Evolutionary conservation across 2,888 invertebrate species (phyloP).

Genomic region (Chorisops tibialis): DNA sequence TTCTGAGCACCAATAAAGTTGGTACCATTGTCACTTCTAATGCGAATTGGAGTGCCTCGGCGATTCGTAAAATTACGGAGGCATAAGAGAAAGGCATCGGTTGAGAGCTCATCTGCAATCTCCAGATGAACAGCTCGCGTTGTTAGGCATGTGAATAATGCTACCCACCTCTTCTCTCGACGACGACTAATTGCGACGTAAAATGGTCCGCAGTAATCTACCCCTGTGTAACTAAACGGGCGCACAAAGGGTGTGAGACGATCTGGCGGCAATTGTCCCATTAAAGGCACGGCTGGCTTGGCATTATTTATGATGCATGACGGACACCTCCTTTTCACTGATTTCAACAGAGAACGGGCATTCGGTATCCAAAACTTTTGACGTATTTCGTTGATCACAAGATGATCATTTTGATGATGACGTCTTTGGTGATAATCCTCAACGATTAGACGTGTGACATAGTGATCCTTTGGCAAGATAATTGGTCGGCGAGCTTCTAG

Average conservation of each 20-base stretch:
- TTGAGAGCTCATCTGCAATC: slow-evolving; percentile 31
- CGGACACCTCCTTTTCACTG: neutral
- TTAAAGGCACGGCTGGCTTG: neutral
- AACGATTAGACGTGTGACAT: too few species aligned
- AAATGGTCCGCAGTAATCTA: slow-evolving; percentile 36
- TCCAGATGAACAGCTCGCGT: slow-evolving; percentile 30
- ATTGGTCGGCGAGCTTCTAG: too few species aligned
- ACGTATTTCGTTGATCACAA: too few species aligned
- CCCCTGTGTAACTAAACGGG: slow-evolving; percentile 35
- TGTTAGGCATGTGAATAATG: slow-evolving; percentile 32
- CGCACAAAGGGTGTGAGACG: slow-evolving; percentile 30
- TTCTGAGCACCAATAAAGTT: slow-evolving; percentile 30
- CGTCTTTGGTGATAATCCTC: too few species aligned
- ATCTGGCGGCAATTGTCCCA: slow-evolving; percentile 25
- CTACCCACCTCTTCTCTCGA: slow-evolving; percentile 33
- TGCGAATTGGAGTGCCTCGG: slow-evolving; percentile 28
- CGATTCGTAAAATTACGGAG: slow-evolving; percentile 36
- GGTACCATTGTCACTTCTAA: slow-evolving; percentile 31
- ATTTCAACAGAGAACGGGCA: neutral
- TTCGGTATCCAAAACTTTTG: too few species aligned
- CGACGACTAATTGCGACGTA: slow-evolving; percentile 29
- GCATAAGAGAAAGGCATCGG: too few species aligned
- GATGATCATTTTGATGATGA: too few species aligned
- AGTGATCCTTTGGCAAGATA: too few species aligned
- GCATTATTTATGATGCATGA: neutral